A percentile compares a stretch with the other conserved stretches of the same genome.
phyloP scores from a whole-genome alignment of 2,113 vertebrate genomes.

The Zingel zingel region DNA sequence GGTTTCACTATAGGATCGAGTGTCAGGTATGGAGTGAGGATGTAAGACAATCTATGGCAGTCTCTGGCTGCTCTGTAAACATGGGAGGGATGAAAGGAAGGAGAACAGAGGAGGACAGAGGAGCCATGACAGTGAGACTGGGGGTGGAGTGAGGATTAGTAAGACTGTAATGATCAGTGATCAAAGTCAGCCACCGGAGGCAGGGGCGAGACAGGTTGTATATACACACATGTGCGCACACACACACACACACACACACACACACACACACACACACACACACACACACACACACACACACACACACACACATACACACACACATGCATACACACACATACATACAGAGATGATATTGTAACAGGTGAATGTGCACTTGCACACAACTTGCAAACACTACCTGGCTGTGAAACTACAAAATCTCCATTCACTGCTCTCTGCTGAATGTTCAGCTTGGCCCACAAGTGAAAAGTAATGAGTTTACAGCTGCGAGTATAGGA shows the following conservation, averaged over 20 bases:
- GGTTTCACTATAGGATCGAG: constrained; percentile 82
- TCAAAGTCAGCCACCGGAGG: constrained; percentile 85
- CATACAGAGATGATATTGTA: constrained; percentile 23
- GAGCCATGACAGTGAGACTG: constrained; percentile 84
- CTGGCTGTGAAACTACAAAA: constrained; percentile 45
- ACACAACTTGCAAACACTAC: constrained; percentile 27
- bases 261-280: too few species aligned
- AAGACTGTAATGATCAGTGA: constrained; percentile 85
- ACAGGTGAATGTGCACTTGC: constrained; percentile 70
- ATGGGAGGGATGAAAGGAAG: constrained; percentile 84
- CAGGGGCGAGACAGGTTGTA: constrained; percentile 80
- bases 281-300: constrained; percentile 3
- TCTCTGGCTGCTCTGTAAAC: constrained; percentile 84
- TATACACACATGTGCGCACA: constrained; percentile 46
- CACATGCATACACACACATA: not conserved
- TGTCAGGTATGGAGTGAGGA: constrained; percentile 83
- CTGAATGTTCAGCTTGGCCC: constrained; percentile 13
- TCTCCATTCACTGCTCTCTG: constrained; percentile 36
- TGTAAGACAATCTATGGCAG: constrained; percentile 87
- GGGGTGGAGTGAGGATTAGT: constrained; percentile 83
- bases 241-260: not conserved
- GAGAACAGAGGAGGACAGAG: constrained; percentile 83
- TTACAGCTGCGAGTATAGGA: constrained; percentile 22
- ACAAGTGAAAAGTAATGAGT: constrained; percentile 15
- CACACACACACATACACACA: constrained; percentile 19